Evolutionary conservation across 2,888 invertebrate species (phyloP), one percentile per base, ranked within the genome.

Genomic region (Tillus elongatus): DNA sequence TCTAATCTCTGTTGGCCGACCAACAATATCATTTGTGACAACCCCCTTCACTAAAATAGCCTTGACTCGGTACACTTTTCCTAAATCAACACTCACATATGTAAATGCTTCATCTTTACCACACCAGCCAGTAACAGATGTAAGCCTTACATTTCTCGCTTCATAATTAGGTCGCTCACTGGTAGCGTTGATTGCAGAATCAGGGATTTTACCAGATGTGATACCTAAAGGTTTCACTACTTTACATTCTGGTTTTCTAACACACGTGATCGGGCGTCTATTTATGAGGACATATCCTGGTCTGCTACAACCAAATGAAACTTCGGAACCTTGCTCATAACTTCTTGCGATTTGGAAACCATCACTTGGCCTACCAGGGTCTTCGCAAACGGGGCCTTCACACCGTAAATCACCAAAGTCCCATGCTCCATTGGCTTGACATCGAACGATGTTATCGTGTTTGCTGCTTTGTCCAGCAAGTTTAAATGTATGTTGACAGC

Each of bases 61-160:
- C 66, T 91, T 92, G 0, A 93, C 86, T 49, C 92, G 76, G 61
- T 82, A 88, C n/a, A 92, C 82, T 67, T 86, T 82, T 27, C 93
- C 93, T 44, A 96, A 73, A 64, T 96, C 95, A 1, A 96, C 92
- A 56, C 89, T 92, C 4, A 93, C 88, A 54, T 93, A 95, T 0
- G 93, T 93, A 57, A 95, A 93, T 1, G 92, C 87, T 68, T 95
- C 95, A 68, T 89, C 87, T 56, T 91, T 92, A n/a, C 90, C 90
- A 65, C 92, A 92, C 92, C 92, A 93, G 11, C 92, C 92, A 30
- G 92, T 92, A 2, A 90, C 91, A 1, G 92, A 91, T 60, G 90
- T 91, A 19, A 93, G 68, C 15, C 92, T 74, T 8, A 92, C 81
- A 57, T 92, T 90, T 60, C 72, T 81, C 0, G 90, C 89, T 72